Conservation (phyloP, 1,140 invertebrate genomes). For the Drosophila dunni region DNA sequence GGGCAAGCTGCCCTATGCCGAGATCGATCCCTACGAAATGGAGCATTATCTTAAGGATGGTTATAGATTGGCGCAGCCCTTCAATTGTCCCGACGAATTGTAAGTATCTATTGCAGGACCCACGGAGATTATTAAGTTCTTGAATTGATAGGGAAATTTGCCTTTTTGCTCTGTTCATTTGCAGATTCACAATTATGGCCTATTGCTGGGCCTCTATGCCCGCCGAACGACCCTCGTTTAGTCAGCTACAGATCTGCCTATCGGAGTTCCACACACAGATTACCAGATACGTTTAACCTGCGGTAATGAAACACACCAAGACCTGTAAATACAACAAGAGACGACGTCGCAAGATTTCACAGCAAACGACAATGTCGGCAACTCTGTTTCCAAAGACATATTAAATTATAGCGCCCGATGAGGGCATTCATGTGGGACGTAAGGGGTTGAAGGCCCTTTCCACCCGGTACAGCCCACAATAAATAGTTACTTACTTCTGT, state of each 20-base stretch:
- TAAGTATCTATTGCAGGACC: slow-evolving; percentile 86
- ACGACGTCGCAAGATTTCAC: slow-evolving; percentile 70
- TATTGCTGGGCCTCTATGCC: slow-evolving; percentile 96
- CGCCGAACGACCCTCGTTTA: slow-evolving; percentile 94
- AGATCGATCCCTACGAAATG: slow-evolving; percentile 93
- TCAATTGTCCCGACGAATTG: slow-evolving; percentile 98
- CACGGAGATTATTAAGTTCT: background rate
- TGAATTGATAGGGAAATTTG: background rate
- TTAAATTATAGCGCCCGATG: slow-evolving; percentile 63
- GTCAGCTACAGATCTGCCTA: slow-evolving; percentile 93
- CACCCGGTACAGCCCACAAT: slow-evolving; percentile 15
- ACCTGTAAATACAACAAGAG: slow-evolving; percentile 83
- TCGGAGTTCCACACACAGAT: slow-evolving; percentile 93
- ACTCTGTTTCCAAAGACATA: slow-evolving; percentile 80
- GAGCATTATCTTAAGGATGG: slow-evolving; percentile 95
- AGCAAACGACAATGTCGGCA: slow-evolving; percentile 65
- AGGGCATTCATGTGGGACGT: slow-evolving; percentile 9
- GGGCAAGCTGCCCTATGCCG: slow-evolving; percentile 94
- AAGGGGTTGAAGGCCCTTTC: slow-evolving; percentile 1
- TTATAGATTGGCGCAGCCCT: slow-evolving; percentile 95
- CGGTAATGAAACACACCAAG: slow-evolving; percentile 76
- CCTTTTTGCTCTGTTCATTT: slow-evolving; percentile 28
- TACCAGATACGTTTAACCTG: slow-evolving; percentile 90
- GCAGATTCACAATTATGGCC: slow-evolving; percentile 96
- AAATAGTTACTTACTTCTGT: slow-evolving; percentile 51